Conservation (phyloP, 2,888 invertebrate species). For the Aspidiotus destructor region DNA sequence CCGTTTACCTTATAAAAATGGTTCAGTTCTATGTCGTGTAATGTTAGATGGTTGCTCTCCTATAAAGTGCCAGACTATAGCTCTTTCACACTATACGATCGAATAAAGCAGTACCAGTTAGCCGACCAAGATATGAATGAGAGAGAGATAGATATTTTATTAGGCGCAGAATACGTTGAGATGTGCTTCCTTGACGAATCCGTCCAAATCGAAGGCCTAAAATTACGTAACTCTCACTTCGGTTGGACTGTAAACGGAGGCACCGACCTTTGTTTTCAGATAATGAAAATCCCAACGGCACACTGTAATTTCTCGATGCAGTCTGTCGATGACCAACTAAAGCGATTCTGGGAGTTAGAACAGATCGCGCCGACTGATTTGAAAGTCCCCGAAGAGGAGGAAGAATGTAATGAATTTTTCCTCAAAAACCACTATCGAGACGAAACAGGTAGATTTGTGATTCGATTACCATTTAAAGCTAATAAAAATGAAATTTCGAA, state of each 20-base stretch:
- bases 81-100: background rate
- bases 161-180: slow-evolving; percentile 3
- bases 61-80: background rate
- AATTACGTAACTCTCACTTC: background rate
- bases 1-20: background rate
- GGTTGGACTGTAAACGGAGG: background rate
- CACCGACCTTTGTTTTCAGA: background rate
- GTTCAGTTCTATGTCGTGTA: background rate
- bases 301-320: background rate
- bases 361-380: background rate
- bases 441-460: background rate
- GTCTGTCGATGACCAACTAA: background rate
- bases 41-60: background rate
- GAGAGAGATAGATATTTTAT: background rate
- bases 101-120: background rate
- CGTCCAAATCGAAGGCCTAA: background rate
- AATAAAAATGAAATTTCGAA: too few relatives aligned
- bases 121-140: background rate
- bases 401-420: background rate
- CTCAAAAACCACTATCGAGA: background rate
- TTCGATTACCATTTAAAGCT: background rate
- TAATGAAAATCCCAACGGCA: background rate
- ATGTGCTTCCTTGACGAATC: background rate
- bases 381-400: background rate
- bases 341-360: background rate